Base-by-base conservation (phyloP, 2,797 vertebrate genomes). In the Acanthurus lineatus region DNA sequence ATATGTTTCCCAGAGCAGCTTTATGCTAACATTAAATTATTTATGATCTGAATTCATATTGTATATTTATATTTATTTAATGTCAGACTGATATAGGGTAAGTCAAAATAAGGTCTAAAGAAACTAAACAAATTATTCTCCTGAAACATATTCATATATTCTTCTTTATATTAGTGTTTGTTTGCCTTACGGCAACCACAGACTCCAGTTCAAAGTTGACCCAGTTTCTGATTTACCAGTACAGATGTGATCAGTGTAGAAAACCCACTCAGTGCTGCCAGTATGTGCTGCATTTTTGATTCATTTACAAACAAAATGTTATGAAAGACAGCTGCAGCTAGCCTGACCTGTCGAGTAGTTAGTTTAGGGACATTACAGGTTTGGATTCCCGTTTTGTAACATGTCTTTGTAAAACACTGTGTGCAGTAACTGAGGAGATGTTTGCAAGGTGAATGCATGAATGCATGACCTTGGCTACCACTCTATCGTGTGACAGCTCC, bases 141-240 rank as follows among this genome's bases (percentile, higher is more conserved):
- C 56, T 77, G 48, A 14, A 86, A 84, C 79, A 81, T 88, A 88
- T 93, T 92, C 87, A 90, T 92, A 69, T 89, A 89, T 87, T 93
- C 85, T 83, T 88, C 86, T 89, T 87, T 89, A 89, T 90, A 86
- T 89, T 79, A 68, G 71, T 86, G 86, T 88, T 84, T 86, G 86
- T 87, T 88, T 89, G 89, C 84, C 87, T 87, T 3, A 70, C 69
- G 67, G 89, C 86, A 4, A 82, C 83, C 79, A 72, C 56, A 47
- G 63, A 76, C 72, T 80, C 76, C 3, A 66, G 86, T 90, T 91
- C 84, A 90, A 86, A 92, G 90, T 89, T 87, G 91, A 90, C 89
- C 89, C 82, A 89, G 45, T 86, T 91, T 91, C 67, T 48, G 79
- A 85, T 87, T 69, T 66, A 78, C 77, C 76, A 69, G 77, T 73